Percentiles rank a stretch among this genome's conserved stretches.
Conservation (phyloP, 2,797 vertebrate species). For the Phoxinus dragarum region DNA sequence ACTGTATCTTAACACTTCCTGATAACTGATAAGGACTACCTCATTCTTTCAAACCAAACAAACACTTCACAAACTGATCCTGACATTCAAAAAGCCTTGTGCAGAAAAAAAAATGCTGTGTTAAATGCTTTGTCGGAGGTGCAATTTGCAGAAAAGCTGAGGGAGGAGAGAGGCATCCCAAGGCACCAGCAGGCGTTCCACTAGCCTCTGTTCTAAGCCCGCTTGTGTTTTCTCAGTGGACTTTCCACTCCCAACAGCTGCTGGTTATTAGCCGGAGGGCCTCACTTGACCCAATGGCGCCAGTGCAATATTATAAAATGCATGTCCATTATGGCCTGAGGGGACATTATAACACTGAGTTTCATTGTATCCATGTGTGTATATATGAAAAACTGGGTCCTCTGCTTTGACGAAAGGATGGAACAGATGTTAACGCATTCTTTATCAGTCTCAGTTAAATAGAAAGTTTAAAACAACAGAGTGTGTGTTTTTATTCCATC, state of each 20-base stretch:
- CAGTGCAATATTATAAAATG: slow-evolving; percentile 69
- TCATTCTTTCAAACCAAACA: slow-evolving; percentile 20
- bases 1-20: background rate
- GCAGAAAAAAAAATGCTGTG: background rate
- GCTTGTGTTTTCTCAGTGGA: slow-evolving; percentile 64
- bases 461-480: slow-evolving; percentile 5
- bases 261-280: slow-evolving; percentile 73
- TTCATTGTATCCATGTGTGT: slow-evolving; percentile 29
- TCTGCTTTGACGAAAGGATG: slow-evolving; percentile 13
- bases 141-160: slow-evolving; percentile 56
- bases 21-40: background rate
- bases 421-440: slow-evolving; percentile 32
- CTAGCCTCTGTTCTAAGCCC: slow-evolving; percentile 69
- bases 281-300: slow-evolving; percentile 69
- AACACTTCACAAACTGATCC: background rate
- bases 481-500: slow-evolving; percentile 19
- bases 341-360: slow-evolving; percentile 53
- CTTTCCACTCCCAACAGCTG: slow-evolving; percentile 80
- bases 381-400: slow-evolving; percentile 15
- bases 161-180: slow-evolving; percentile 60
- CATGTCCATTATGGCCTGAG: slow-evolving; percentile 65
- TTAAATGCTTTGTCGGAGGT: slow-evolving; percentile 52
- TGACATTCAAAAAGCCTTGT: slow-evolving; percentile 6
- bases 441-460: slow-evolving; percentile 1
- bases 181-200: slow-evolving; percentile 67